phyloP scores from a whole-genome alignment of 2,797 vertebrate genomes.

The Rhinoraja longicauda region DNA sequence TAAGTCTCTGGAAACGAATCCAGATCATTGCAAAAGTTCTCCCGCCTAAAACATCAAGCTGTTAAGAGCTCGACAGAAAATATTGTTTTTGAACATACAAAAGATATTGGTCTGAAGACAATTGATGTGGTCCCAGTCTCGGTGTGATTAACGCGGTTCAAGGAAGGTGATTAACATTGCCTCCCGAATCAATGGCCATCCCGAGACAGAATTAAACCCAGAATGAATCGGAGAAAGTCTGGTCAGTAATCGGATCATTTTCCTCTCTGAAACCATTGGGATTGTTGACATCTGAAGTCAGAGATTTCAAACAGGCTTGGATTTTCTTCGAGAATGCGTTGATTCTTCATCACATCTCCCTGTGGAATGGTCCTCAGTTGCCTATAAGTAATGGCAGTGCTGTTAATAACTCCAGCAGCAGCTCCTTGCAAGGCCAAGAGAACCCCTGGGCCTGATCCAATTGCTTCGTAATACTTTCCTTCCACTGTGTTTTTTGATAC shows the following conservation, averaged over 20 bases:
- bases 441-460: background rate
- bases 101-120: background rate
- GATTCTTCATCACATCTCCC: background rate
- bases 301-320: background rate
- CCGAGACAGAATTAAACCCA: background rate
- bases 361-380: background rate
- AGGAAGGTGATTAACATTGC: too few relatives aligned
- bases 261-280: background rate
- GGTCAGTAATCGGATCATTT: background rate
- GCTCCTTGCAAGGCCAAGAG: background rate
- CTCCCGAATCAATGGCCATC: background rate
- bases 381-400: background rate
- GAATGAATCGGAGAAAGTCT: background rate
- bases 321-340: background rate
- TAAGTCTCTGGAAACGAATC: background rate
- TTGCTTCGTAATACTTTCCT: background rate
- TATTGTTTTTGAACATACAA: conserved; percentile 28
- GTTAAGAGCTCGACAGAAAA: background rate
- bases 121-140: conserved; percentile 1
- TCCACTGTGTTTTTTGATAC: background rate
- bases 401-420: background rate
- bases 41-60: background rate
- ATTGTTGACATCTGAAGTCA: background rate
- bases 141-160: background rate
- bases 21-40: background rate